A percentile compares a stretch with the other conserved stretches of the same genome.
Evolutionary conservation across 2,113 vertebrate species (phyloP).

Genomic region (Mustela nigripes): DNA sequence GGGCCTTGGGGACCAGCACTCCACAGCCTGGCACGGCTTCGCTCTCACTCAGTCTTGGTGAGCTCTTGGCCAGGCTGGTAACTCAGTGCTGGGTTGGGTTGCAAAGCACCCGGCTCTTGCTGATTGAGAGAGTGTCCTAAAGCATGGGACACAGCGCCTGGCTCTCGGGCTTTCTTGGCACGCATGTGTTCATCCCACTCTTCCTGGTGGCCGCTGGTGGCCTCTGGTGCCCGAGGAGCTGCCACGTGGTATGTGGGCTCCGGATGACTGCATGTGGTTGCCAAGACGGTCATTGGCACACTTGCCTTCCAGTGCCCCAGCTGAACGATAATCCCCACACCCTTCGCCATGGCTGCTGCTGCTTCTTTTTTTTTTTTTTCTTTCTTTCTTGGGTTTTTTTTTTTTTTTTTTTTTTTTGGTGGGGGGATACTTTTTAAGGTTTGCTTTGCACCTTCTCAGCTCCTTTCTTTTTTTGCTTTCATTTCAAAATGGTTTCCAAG

Average conservation of each 20-base stretch:
- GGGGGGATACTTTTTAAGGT: background rate
- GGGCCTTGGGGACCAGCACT: background rate
- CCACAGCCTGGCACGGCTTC: fast-evolving
- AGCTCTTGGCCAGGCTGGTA: fast-evolving
- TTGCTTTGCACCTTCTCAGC: slow-evolving; percentile 2
- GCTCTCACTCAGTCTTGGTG: background rate
- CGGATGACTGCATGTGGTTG: background rate
- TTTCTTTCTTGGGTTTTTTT: too few species aligned
- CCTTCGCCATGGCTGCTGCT: background rate
- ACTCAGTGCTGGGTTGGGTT: background rate
- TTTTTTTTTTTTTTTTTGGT: too few species aligned
- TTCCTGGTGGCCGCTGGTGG: background rate
- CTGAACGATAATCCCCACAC: fast-evolving
- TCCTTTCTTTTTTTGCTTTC: background rate
- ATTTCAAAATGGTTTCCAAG: background rate
- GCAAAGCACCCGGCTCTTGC: background rate
- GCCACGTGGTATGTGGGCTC: background rate
- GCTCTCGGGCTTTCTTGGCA: background rate
- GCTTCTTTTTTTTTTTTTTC: background rate
- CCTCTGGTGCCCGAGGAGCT: background rate
- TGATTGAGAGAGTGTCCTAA: background rate
- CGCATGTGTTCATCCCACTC: fast-evolving
- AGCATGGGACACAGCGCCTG: background rate
- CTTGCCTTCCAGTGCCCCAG: background rate
- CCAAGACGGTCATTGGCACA: fast-evolving